Percentiles rank a stretch among this genome's conserved stretches.
These are phyloP conservation scores for Oriolus oriolus DNA, from an alignment of 2,113 vertebrate species.

Conservation along the genomic window DNA sequence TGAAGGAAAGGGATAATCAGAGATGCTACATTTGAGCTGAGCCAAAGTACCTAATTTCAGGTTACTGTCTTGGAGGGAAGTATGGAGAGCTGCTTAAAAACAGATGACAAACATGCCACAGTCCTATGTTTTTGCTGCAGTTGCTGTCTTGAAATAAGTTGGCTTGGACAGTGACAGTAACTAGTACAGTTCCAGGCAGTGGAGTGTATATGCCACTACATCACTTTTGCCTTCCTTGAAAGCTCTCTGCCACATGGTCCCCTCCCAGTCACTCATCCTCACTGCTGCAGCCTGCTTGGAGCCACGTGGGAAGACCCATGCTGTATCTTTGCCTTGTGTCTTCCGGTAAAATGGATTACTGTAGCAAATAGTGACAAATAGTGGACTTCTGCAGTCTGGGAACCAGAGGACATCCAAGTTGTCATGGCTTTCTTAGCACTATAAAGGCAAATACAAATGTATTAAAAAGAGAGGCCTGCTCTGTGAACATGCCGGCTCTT, in stretches of 20 bases:
- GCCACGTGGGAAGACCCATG: neutral
- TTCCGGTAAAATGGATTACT: neutral
- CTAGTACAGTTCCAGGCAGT: neutral
- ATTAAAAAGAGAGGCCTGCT: neutral
- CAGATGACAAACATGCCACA: neutral
- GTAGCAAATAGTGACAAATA: neutral
- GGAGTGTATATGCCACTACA: neutral
- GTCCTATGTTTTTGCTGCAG: neutral
- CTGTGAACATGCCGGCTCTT: neutral
- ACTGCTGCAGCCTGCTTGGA: neutral
- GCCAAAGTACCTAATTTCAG: neutral
- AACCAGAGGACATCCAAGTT: neutral
- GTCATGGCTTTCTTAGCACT: neutral
- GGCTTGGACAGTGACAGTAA: neutral
- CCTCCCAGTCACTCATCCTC: neutral
- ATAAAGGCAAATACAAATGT: neutral
- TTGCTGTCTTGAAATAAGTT: conserved; percentile 6
- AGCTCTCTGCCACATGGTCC: neutral
- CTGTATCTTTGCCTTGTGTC: neutral
- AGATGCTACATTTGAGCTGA: neutral
- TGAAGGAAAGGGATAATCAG: neutral
- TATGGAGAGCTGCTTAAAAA: neutral
- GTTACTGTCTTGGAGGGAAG: neutral
- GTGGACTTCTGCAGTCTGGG: neutral
- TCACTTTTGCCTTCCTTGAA: neutral